Percentiles rank a stretch among this genome's conserved stretches.
Evolutionary conservation across 2,888 invertebrate species (phyloP).

Genomic region (Phengaris arion): DNA sequence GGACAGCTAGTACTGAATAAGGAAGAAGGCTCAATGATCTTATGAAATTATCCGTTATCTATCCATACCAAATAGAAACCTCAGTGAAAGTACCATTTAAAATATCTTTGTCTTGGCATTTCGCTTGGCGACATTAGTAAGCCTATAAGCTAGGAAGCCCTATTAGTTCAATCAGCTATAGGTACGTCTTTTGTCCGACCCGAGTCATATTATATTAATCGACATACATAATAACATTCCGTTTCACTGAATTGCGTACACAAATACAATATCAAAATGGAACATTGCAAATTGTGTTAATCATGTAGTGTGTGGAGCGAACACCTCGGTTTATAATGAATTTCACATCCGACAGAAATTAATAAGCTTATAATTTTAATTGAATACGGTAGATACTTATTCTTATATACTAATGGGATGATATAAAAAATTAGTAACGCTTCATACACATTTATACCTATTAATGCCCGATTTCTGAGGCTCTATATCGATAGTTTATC

Average conservation of each 20-base stretch:
- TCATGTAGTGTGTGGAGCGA: neutral
- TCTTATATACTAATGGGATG: too few species aligned
- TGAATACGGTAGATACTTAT: too few species aligned
- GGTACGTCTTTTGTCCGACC: slow-evolving; percentile 3
- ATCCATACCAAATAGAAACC: neutral
- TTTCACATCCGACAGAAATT: neutral
- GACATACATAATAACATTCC: neutral
- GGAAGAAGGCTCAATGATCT: too few species aligned
- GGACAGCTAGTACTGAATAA: too few species aligned
- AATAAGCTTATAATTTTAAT: too few species aligned
- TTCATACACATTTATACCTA: too few species aligned
- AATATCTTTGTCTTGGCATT: neutral
- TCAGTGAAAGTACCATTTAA: neutral
- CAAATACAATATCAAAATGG: slow-evolving; percentile 6
- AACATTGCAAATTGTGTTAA: slow-evolving; percentile 1
- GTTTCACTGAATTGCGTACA: neutral
- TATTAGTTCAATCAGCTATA: neutral
- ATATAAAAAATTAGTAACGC: too few species aligned
- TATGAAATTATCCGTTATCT: neutral
- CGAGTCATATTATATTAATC: too few species aligned
- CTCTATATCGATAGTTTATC: too few species aligned
- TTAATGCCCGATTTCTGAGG: too few species aligned
- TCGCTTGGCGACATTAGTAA: neutral
- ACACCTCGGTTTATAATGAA: neutral
- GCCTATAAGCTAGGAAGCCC: slow-evolving; percentile 12